Base-by-base conservation (phyloP, 2,888 invertebrate species). In the Protodeltote pygarga region DNA sequence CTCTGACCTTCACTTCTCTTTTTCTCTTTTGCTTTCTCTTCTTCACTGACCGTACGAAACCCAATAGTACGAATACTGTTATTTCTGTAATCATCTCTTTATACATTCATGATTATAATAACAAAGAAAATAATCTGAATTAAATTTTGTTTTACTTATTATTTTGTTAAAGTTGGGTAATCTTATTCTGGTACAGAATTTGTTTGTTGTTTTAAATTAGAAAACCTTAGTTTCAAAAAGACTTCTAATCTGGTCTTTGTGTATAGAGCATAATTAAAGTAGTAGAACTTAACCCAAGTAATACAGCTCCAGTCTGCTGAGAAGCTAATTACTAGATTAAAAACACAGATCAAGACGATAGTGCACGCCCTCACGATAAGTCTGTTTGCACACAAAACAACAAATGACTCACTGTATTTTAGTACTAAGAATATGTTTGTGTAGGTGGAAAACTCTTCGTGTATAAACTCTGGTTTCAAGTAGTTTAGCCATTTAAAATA, bases 291-390 rank as follows among this genome's bases (percentile, higher is more conserved):
- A 54, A 39, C 38, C 35, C 37, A 41, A 54, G 28, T 53, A 51
- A 50, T 53, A 41, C 60, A 70, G 66, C 58, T 58, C 40, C 23
- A 33, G 48, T 55, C 58, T 62, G 50, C 55, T 42, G 42, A 51
- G 59, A 40, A 65, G 67, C 70, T 77, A 75, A 78, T 78, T 75
- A 78, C 65, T 64, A 73, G 73, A 74, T 73, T 73, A 73, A 73
- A 77, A 77, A 73, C 75, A 72, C 69, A 68, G 70, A 77, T 71
- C 52, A 50, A 52, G 47, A 62, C 49, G 54, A 60, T 57, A 61
- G 60, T 52, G 51, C 37, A 51, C 44, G 54, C 73, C 65, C 57
- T 39, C 20, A 49, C 67, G 73, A 70, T 64, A 70, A 67, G 59
- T 61, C 54, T 55, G 53, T 46, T 51, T 10, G 17, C 51, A 39